Evolutionary conservation across 2,797 vertebrate species (phyloP).

Genomic region (Ammospiza maritima): DNA sequence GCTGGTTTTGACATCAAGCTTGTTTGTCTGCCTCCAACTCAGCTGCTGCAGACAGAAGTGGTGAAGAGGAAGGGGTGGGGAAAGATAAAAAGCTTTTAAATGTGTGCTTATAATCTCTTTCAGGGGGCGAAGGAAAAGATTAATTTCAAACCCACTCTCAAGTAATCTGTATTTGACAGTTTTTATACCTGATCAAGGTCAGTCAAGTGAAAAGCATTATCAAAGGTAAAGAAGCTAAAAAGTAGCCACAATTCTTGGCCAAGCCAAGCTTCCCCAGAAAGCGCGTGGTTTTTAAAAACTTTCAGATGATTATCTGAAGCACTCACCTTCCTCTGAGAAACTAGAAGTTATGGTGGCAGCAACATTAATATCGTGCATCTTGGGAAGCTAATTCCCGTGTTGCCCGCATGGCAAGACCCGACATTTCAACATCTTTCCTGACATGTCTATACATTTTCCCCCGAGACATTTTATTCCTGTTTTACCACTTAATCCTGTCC

Average conservation of each 20-base stretch:
- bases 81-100: background rate
- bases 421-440: background rate
- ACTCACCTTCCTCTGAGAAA: background rate
- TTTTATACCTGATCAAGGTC: background rate
- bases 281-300: background rate
- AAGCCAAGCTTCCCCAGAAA: background rate
- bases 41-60: background rate
- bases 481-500: background rate
- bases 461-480: background rate
- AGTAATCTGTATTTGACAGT: background rate
- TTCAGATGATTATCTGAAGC: background rate
- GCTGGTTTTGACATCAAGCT: background rate
- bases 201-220: background rate
- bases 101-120: background rate
- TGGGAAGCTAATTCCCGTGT: background rate
- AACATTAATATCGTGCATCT: background rate
- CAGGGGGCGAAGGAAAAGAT: background rate
- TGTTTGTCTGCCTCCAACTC: background rate
- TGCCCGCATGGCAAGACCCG: background rate
- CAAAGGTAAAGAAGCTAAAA: background rate
- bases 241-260: background rate
- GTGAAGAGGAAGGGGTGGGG: rapidly evolving
- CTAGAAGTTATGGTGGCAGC: background rate
- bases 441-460: background rate
- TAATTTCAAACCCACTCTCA: background rate